Percentiles rank a stretch among this genome's conserved stretches.
These are phyloP conservation scores for Rhimphoctona megacephalus DNA, from an alignment of 2,888 invertebrate species.

Conservation along the genomic window DNA sequence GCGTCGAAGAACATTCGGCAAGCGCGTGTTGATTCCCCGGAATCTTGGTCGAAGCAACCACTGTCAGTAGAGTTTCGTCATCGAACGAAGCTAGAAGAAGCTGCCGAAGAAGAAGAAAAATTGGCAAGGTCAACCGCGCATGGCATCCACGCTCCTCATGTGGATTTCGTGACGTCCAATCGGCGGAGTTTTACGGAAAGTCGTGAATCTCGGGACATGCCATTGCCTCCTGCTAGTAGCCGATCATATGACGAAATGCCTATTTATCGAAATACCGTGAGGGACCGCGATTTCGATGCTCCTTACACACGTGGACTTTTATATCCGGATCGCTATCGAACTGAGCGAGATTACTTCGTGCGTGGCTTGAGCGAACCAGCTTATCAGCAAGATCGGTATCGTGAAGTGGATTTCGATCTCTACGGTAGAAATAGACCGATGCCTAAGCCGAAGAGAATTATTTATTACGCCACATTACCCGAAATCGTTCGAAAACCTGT, in stretches of 20 bases:
- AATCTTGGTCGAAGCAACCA: conserved; percentile 81
- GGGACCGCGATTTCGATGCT: conserved; percentile 73
- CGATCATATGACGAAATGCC: conserved; percentile 76
- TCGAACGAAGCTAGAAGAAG: conserved; percentile 73
- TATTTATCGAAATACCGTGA: conserved; percentile 70
- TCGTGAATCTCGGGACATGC: conserved; percentile 79
- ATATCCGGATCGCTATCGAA: conserved; percentile 80
- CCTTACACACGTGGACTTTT: conserved; percentile 74
- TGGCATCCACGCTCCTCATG: conserved; percentile 76
- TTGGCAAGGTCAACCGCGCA: conserved; percentile 66
- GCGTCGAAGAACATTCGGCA: conserved; percentile 78
- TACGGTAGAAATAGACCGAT: conserved; percentile 77
- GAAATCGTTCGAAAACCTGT: conserved; percentile 83
- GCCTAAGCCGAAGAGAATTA: conserved; percentile 82
- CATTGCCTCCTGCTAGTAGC: conserved; percentile 61
- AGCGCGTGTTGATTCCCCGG: conserved; percentile 76
- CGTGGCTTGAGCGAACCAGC: conserved; percentile 73
- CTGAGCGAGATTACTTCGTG: conserved; percentile 79
- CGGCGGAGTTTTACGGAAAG: conserved; percentile 76
- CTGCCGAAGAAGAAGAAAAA: conserved; percentile 66
- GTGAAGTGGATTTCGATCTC: conserved; percentile 78
- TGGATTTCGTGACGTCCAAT: conserved; percentile 81
- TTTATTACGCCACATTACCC: conserved; percentile 84
- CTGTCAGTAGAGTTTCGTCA: conserved; percentile 80
- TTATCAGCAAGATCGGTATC: conserved; percentile 78